Base-by-base conservation (phyloP, 1,140 invertebrate genomes). In the Drosophila sp. region DNA sequence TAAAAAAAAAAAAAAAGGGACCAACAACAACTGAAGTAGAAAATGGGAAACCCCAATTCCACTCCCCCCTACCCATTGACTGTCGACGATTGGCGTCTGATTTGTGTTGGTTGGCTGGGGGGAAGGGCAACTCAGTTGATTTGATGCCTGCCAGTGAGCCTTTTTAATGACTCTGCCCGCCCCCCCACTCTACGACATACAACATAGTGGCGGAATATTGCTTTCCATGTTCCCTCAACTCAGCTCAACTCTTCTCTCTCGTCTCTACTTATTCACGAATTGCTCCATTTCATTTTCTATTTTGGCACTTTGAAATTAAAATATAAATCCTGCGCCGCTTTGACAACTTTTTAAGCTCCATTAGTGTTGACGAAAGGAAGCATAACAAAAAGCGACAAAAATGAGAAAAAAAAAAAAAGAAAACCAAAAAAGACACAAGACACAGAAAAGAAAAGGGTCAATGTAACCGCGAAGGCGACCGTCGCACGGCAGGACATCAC, bases 261-360 rank as follows among this genome's bases (percentile, higher is more conserved):
- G n/a, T n/a, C 1, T 11, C 10, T 50, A 8, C 7, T 25, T 17
- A 27, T 2, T 60, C 47, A 25, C 54, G 35, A 40, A 60, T 56
- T 76, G 72, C 67, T 58, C 78, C 83, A 82, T 85, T 85, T 79
- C 71, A 79, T 87, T 87, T 87, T 89, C 72, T 83, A 89, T 89
- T 87, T 76, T 87, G 76, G 72, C 84, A 79, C 84, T 79, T 70
- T 77, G 79, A 87, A 87, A 87, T 87, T 87, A 87, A 87, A 87
- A 87, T 89, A 87, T 77, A 86, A 86, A 83, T 80, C 83, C 84
- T 80, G 83, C 82, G 75, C 66, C 79, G 82, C 82, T 86, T 86
- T 86, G 83, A 83, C 83, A 87, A 89, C 83, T 87, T 87, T 87
- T 87, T 87, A 87, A 87, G 83, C 83, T 87, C 83, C 83, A 87